Base-by-base conservation (phyloP, 2,888 invertebrate species). In the Incurvaria masculella region DNA sequence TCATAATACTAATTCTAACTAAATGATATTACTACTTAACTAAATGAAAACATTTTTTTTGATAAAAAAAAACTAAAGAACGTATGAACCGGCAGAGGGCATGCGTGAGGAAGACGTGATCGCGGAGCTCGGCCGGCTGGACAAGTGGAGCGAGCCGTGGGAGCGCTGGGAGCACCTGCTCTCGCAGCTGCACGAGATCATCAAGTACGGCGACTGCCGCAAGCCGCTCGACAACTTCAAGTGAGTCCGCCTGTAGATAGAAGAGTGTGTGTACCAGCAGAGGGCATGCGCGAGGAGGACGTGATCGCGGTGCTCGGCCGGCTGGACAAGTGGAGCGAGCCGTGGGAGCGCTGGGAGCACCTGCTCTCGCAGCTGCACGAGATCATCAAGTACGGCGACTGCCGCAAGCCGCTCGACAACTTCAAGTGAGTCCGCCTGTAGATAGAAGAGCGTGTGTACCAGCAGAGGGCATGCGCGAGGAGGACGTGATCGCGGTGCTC, bases 401-500 rank as follows among this genome's bases (percentile, higher is more conserved):
- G 79, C 49, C 55, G 62, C 51, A 70, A 69, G 26, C 78, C 79
- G 2, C 56, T 57, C 40, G 72, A 75, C 49, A 72, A 72, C 54
- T 79, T 79, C 68, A 79, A 74, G 79, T 78, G 14, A 63, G 70
- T 61, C 21, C n/a, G n/a, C n/a, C n/a, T n/a, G n/a, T n/a, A n/a
- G n/a, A n/a, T n/a, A 10, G 4, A 23, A 6, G 23, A 6, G 23
- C 10, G 23, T 23, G 23, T 23, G 23, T 23, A 10, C 23, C 33
- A n/a, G 33, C 33, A 33, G 73, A 76, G 41, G 74, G 74, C 1
- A 60, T 78, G 8, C 69, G 74, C 56, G 58, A 65, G 52, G 57
- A 76, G 55, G 75, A 79, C 61, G 65, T 63, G 21, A 38, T 55
- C 21, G 52, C 52, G 23, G 51, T 51, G 47, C 53, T 56, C 27